Percentiles rank a stretch among this genome's conserved stretches.
phyloP scores from a whole-genome alignment of 2,113 vertebrate species.

The Tursiops truncatus region DNA sequence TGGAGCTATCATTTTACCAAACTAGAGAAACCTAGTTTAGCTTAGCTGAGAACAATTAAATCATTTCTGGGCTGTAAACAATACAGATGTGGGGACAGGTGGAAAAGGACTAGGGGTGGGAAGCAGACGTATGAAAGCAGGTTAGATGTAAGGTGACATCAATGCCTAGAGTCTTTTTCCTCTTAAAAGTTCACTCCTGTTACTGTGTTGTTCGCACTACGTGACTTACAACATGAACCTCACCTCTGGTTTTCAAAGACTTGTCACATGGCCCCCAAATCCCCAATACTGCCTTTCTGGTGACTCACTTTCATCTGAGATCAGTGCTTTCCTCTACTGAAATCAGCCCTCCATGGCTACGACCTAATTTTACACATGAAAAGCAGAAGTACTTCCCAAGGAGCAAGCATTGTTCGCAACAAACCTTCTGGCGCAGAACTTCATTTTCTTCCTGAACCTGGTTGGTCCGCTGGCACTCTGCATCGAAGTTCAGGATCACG shows the following conservation, averaged over 20 bases:
- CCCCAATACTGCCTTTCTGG: not conserved
- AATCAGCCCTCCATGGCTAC: not conserved
- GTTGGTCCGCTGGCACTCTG: slow-evolving; percentile 91
- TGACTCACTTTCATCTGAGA: not conserved
- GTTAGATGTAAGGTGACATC: not conserved
- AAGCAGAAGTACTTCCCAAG: slow-evolving; percentile 34
- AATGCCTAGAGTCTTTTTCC: not conserved
- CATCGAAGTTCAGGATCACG: slow-evolving; percentile 94
- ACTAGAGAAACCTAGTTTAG: not conserved
- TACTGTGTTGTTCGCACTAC: not conserved
- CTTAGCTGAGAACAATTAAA: not conserved
- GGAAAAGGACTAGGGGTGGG: not conserved
- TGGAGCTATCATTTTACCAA: not conserved
- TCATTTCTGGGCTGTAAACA: not conserved
- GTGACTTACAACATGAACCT: not conserved
- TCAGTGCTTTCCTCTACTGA: not conserved
- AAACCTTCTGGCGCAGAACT: slow-evolving; percentile 91
- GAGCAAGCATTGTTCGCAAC: not conserved
- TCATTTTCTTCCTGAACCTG: slow-evolving; percentile 94
- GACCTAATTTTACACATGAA: not conserved
- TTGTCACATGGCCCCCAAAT: not conserved
- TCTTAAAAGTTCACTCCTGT: not conserved
- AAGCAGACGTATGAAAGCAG: not conserved
- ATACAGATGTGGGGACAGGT: not conserved
- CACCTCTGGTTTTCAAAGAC: not conserved